phyloP scores from a whole-genome alignment of 2,888 invertebrate species.

The Chymomyza procnemis region DNA sequence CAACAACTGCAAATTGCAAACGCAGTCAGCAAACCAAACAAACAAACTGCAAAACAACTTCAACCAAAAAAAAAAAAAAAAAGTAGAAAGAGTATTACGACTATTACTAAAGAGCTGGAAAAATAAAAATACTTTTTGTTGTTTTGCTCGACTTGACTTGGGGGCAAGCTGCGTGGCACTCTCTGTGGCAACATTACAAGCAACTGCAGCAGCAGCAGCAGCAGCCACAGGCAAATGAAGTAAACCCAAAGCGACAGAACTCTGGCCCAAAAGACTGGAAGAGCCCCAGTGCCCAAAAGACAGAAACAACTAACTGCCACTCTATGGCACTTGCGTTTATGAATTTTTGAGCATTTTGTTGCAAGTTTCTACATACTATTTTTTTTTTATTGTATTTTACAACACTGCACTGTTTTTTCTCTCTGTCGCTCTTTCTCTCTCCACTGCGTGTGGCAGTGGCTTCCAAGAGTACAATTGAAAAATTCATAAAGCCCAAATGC shows the following conservation, averaged over 20 bases:
- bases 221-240: constrained; percentile 47
- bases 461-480: constrained; percentile 56
- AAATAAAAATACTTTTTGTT: neutral
- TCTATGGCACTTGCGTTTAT: constrained; percentile 64
- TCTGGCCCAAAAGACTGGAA: constrained; percentile 16
- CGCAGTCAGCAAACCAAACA: neutral
- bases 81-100: neutral
- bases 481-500: constrained; percentile 54
- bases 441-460: neutral
- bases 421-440: neutral
- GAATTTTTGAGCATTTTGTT: constrained; percentile 64
- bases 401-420: no score
- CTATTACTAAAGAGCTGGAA: neutral
- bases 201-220: neutral
- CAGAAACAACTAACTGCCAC: constrained; percentile 20
- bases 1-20: constrained; percentile 2
- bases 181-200: neutral
- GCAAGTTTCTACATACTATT: neutral
- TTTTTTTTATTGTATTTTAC: neutral
- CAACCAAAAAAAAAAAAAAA: neutral
- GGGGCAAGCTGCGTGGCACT: constrained; percentile 16
- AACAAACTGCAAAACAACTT: neutral
- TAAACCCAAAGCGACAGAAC: neutral
- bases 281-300: constrained; percentile 54
- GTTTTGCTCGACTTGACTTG: neutral